phyloP scores from a whole-genome alignment of 2,888 invertebrate genomes.

The Drosophila lacicola region DNA sequence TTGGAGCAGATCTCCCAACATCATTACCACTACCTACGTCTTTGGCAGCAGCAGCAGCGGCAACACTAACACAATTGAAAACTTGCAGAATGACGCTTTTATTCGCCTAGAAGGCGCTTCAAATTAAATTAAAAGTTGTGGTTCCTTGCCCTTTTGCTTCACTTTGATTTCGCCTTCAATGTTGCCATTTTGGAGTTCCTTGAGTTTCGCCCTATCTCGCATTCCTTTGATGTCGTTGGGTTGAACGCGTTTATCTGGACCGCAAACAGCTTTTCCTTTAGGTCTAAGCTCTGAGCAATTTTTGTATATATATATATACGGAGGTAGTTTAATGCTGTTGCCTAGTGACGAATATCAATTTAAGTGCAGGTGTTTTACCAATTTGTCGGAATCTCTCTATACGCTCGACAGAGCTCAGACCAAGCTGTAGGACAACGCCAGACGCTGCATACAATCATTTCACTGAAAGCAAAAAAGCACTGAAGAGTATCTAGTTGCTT shows the following conservation, averaged over 20 bases:
- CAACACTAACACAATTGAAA: conserved; percentile 65
- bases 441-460: conserved; percentile 46
- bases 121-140: conserved; percentile 75
- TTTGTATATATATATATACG: background rate
- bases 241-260: conserved; percentile 59
- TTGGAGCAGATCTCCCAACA: conserved; percentile 51
- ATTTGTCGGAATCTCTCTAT: conserved; percentile 57
- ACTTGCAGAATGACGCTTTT: conserved; percentile 64
- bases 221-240: conserved; percentile 49
- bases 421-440: conserved; percentile 34
- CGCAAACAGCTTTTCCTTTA: conserved; percentile 57
- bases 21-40: conserved; percentile 37
- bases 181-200: conserved; percentile 30
- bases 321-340: conserved; percentile 26
- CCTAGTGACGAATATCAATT: conserved; percentile 63
- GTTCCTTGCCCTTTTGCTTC: conserved; percentile 18
- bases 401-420: conserved; percentile 5
- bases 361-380: conserved; percentile 62
- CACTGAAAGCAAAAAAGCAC: conserved; percentile 11
- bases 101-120: conserved; percentile 48
- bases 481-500: background rate
- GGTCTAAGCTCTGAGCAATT: conserved; percentile 9
- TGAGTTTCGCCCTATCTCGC: conserved; percentile 5
- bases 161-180: conserved; percentile 29
- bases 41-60: background rate